Evolutionary conservation across 2,113 vertebrate genomes (phyloP).

Genomic region (Lota lota): DNA sequence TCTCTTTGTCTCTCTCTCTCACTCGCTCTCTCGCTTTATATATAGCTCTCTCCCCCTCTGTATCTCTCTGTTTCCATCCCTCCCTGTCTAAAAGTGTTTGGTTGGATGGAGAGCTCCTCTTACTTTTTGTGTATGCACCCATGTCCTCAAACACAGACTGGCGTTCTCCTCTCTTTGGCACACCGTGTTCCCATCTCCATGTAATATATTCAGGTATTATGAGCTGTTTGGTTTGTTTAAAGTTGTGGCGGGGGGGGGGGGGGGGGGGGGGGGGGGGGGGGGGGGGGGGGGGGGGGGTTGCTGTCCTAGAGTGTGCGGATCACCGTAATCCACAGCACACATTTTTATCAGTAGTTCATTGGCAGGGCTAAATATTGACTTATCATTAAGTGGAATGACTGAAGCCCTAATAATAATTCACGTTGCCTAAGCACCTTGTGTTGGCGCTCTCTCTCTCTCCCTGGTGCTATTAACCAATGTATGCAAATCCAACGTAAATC

Average conservation of each 20-base stretch:
- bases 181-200: constrained; percentile 45
- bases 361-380: constrained; percentile 73
- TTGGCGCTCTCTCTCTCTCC: constrained; percentile 57
- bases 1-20: too few species aligned
- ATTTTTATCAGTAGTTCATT: constrained; percentile 75
- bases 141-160: constrained; percentile 4
- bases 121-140: background rate
- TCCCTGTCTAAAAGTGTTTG: background rate
- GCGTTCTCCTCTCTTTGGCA: constrained; percentile 19
- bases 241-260: constrained; percentile 43
- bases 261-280: too few species aligned
- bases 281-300: constrained; percentile 56
- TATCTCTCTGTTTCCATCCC: too few species aligned
- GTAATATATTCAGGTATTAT: constrained; percentile 67
- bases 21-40: too few species aligned
- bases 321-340: constrained; percentile 73
- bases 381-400: constrained; percentile 74
- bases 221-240: constrained; percentile 71
- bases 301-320: constrained; percentile 69
- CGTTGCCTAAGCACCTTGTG: constrained; percentile 71
- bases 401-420: constrained; percentile 73
- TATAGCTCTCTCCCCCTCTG: too few species aligned
- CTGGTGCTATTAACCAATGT: constrained; percentile 67
- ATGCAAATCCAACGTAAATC: constrained; percentile 74
- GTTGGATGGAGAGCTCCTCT: background rate